Evolutionary conservation across 2,797 vertebrate genomes (phyloP).

Genomic region (Xenops minutus): DNA sequence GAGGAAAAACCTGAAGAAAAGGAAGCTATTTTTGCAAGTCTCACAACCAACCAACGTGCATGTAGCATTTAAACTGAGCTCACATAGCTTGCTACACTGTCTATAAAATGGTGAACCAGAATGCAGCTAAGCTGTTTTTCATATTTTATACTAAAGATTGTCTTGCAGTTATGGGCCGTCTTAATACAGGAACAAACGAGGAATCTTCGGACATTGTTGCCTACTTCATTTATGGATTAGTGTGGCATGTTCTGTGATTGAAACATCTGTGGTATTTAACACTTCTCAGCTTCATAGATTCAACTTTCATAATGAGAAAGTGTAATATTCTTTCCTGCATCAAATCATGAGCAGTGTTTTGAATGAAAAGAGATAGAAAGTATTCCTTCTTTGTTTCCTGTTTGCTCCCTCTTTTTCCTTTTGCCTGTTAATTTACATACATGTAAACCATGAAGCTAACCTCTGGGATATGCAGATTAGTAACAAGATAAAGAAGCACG

Average conservation of each 20-base stretch:
- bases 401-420: neutral
- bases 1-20: neutral
- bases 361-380: neutral
- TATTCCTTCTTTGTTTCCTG: neutral
- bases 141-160: neutral
- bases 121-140: neutral
- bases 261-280: neutral
- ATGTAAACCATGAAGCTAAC: neutral
- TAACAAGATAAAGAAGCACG: neutral
- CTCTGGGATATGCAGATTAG: neutral
- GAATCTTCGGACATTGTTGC: neutral
- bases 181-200: neutral
- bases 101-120: neutral
- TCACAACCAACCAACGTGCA: accelerated
- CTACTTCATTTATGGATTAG: neutral
- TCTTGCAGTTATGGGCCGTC: neutral
- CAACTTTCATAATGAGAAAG: neutral
- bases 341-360: neutral
- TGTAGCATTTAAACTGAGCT: neutral
- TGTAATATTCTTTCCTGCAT: neutral
- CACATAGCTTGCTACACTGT: neutral
- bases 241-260: neutral
- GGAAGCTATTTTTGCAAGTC: neutral
- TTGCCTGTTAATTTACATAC: neutral
- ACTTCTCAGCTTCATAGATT: neutral